These are phyloP conservation scores for Circus cinereus DNA, from an alignment of 2,797 vertebrate genomes.

Conservation along the genomic window DNA sequence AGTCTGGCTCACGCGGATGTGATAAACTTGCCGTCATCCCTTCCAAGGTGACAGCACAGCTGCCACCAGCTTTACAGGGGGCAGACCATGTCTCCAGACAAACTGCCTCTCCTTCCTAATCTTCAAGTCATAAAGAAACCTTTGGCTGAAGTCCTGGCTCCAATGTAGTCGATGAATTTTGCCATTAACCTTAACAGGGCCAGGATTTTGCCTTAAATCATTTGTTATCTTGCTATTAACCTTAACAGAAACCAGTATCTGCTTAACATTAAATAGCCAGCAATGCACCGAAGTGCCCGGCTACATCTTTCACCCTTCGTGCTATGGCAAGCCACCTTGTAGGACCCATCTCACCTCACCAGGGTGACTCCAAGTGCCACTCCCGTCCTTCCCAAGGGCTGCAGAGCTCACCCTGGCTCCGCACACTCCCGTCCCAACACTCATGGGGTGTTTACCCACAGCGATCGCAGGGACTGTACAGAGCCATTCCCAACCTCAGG, in stretches of 20 bases:
- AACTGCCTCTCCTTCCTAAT: background rate
- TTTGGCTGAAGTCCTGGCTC: background rate
- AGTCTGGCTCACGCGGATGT: background rate
- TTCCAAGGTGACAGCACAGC: background rate
- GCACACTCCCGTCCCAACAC: background rate
- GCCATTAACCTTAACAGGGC: background rate
- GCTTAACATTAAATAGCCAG: background rate
- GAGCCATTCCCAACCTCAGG: background rate
- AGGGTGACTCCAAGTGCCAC: background rate
- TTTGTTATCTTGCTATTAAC: background rate
- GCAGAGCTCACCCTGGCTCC: background rate
- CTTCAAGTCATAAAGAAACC: background rate
- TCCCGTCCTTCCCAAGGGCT: background rate
- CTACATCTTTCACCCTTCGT: accelerated
- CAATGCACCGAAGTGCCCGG: background rate
- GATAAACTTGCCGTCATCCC: background rate
- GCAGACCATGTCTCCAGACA: background rate
- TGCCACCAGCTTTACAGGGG: background rate
- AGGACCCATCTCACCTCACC: background rate
- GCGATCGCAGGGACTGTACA: background rate
- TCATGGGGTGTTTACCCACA: background rate
- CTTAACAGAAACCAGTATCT: background rate
- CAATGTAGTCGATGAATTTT: background rate
- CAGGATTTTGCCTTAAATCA: background rate
- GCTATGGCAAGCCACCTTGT: background rate